Conservation (phyloP, 2,797 vertebrate species). For the Petrocephalus sullivani region DNA sequence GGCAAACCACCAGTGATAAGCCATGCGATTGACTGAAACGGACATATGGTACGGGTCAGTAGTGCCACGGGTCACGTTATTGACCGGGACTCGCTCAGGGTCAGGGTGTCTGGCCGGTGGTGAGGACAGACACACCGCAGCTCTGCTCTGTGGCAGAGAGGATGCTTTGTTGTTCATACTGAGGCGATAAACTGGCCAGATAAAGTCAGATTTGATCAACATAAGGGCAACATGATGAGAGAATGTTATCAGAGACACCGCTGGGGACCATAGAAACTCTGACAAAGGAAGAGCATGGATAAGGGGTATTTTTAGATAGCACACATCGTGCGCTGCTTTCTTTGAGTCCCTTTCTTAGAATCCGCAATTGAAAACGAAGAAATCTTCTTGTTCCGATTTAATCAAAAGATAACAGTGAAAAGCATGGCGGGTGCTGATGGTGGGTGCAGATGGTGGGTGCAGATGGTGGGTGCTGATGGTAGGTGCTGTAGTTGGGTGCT, state of each 20-base stretch:
- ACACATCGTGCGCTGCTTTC: background rate
- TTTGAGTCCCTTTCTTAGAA: background rate
- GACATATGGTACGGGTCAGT: background rate
- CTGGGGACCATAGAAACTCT: background rate
- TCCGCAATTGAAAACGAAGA: background rate
- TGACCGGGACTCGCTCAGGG: background rate
- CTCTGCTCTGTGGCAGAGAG: background rate
- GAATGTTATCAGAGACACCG: background rate
- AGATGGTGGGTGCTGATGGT: background rate
- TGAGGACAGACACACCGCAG: background rate
- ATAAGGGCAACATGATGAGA: background rate
- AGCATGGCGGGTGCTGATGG: background rate
- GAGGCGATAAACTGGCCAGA: background rate
- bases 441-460: rapidly evolving
- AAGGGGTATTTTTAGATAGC: constrained; percentile 15
- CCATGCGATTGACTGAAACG: background rate
- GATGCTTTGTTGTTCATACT: background rate
- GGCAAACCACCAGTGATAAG: background rate
- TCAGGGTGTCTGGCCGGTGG: background rate
- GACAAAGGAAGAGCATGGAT: background rate
- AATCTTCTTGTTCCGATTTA: background rate
- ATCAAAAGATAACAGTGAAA: background rate
- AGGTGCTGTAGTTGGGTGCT: background rate
- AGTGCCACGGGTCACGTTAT: background rate
- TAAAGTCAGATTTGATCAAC: background rate